Evolutionary conservation across 1,140 invertebrate genomes (phyloP), one percentile per base, ranked within the genome.

Genomic region (Mactra quadrangularis): DNA sequence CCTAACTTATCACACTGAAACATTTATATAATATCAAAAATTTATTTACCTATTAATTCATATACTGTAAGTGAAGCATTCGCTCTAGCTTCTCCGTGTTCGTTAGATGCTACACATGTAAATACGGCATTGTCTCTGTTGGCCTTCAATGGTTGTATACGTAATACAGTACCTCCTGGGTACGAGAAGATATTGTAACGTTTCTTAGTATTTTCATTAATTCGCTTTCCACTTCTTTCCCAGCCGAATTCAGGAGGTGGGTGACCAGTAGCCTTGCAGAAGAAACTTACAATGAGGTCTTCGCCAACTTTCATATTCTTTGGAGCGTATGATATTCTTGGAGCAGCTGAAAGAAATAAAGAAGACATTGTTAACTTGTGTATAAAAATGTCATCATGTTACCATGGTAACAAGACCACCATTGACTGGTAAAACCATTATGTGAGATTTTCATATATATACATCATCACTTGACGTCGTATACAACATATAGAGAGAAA

Each of bases 281-380:
- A 98, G 94, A 99, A 99, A 52, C 96, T 97, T 0, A 98, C 98
- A 72, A 97, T 96, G n/a, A 96, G 96, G 74, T 97, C 97, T 68
- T 96, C 96, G 77, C 96, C 95, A 38, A 99, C 98, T 72, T 88
- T 90, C 72, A 87, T 85, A 71, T 87, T 87, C 57, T 84, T 88
- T 62, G 91, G 91, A n/a, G 88, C 87, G 55, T 82, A 64, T 6
- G 89, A 90, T 53, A 92, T 91, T 82, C 84, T 87, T 15, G 91
- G 91, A 29, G 87, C 77, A 86, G 88, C 91, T 92, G 89, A 55
- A 90, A 89, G 41, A 70, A 78, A 50, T 68, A 85, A 64, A 88
- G 47, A 75, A 81, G 82, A 33, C 60, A 7, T 53, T 68, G 64
- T 47, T 68, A 68, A 31, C 38, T 45, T 45, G 17, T 29, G 45